Evolutionary conservation across 2,888 invertebrate species (phyloP).

Genomic region (Empis stercorea): DNA sequence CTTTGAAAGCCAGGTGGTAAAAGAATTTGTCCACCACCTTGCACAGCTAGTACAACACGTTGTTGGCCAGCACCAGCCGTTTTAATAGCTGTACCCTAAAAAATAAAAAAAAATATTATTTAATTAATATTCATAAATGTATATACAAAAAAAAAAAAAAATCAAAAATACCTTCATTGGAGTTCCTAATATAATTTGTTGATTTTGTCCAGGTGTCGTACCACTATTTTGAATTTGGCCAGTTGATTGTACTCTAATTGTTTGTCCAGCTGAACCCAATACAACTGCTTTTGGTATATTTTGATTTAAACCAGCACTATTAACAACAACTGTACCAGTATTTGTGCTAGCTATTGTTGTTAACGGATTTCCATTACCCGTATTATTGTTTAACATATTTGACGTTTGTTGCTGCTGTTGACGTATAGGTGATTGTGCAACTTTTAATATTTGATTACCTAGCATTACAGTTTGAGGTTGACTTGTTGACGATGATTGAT

Average conservation of each 20-base stretch:
- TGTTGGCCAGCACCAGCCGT: constrained; percentile 25
- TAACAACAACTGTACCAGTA: constrained; percentile 17
- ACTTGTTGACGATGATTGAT: constrained; percentile 13
- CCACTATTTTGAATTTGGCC: constrained; percentile 10
- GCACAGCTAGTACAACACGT: constrained; percentile 42
- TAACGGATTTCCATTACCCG: constrained; percentile 8
- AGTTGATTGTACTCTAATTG: constrained; percentile 25
- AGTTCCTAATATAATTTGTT: constrained; percentile 7
- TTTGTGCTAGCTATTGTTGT: constrained; percentile 16
- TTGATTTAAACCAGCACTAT: constrained; percentile 12
- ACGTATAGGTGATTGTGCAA: constrained; percentile 21
- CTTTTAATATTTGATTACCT: constrained; percentile 33
- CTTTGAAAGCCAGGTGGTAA: constrained; percentile 49
- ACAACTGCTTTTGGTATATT: constrained; percentile 25
- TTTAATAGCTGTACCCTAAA: constrained; percentile 19
- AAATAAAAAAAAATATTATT: neutral
- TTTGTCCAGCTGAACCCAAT: constrained; percentile 26
- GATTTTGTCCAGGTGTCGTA: constrained; percentile 6
- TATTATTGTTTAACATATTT: constrained; percentile 4
- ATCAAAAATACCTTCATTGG: constrained; percentile 1
- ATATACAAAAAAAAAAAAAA: too few species aligned
- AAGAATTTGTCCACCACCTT: constrained; percentile 44
- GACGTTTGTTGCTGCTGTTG: constrained; percentile 10
- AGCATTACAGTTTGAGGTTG: constrained; percentile 34
- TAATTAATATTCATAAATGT: neutral